Evolutionary conservation across 2,113 vertebrate species (phyloP), one percentile per base, ranked within the genome.

Genomic region (Hoplias malabaricus): DNA sequence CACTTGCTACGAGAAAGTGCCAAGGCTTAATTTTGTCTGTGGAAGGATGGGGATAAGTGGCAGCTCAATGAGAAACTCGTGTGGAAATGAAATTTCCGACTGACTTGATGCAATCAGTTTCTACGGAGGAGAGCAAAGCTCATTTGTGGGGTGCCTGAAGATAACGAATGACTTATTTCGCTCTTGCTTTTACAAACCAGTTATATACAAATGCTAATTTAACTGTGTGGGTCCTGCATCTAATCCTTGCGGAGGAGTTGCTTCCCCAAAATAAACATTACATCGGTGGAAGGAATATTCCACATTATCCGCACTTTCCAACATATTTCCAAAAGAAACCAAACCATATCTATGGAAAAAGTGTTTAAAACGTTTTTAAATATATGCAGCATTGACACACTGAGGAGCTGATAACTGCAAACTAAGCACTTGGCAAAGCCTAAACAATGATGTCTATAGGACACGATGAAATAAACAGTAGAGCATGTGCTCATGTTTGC

Each of bases 11-110:
- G n/a, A 62, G 31, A 62, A 34, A n/a, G 59, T 8, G 6, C 59
- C 14, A 7, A 14, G 29, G 29, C 4, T 29, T 61, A 31, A 61
- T 61, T 61, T 29, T 5, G 57, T 29, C 14, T 16, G 57, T 14
- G 27, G 29, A 31, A 14, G 13, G 59, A 31, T 13, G 56, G n/a
- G 3, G 56, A n/a, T 62, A 34, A 62, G 59, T 62, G 27, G 27
- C 13, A 25, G 38, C 73, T 76, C 27, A 57, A 10, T 14, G 56
- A 69, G 33, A 75, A 77, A 59, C 11, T 78, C 10, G 21, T 79
- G 54, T 48, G 79, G 73, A 82, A 84, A 80, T 82, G 9, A 63
- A 65, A 79, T 83, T 82, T 85, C 82, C 33, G n/a, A 75, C 72
- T 73, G 69, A 65, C 81, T 71, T 81, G 81, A 65, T 74, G 77